Evolutionary conservation across 2,888 invertebrate genomes (phyloP).

Genomic region (Encarsia formosa): DNA sequence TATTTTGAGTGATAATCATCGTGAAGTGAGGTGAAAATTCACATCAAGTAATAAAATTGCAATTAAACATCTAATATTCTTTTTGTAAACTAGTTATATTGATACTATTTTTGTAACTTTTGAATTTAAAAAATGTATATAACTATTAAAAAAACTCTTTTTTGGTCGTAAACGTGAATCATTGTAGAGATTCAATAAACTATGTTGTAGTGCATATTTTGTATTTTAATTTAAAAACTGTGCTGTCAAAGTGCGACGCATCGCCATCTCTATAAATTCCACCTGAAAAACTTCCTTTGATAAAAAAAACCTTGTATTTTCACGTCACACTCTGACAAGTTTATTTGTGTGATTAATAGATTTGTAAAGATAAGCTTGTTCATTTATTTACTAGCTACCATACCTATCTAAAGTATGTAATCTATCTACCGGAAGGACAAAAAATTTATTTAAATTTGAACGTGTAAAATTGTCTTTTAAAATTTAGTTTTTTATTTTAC

Average conservation of each 20-base stretch:
- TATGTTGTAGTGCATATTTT: constrained; percentile 2
- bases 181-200: constrained; percentile 10
- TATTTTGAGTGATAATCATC: constrained; percentile 9
- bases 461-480: constrained; percentile 10
- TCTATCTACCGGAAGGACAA: constrained; percentile 17
- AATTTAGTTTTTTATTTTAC: no score
- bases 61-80: constrained; percentile 8
- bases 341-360: constrained; percentile 9
- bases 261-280: neutral
- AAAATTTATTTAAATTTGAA: constrained; percentile 8
- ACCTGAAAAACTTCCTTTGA: neutral
- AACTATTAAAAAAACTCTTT: constrained; percentile 1
- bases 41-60: constrained; percentile 8
- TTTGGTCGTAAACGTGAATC: constrained; percentile 11
- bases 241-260: constrained; percentile 16
- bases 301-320: neutral
- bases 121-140: no score
- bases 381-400: constrained; percentile 23
- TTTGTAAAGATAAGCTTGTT: constrained; percentile 24
- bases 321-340: constrained; percentile 5
- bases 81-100: constrained; percentile 4
- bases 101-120: no score
- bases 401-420: constrained; percentile 18
- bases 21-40: constrained; percentile 9
- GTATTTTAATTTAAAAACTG: constrained; percentile 4